Percentiles rank a stretch among this genome's conserved stretches.
phyloP scores from a whole-genome alignment of 2,888 invertebrate species.

The Apamea crenata region DNA sequence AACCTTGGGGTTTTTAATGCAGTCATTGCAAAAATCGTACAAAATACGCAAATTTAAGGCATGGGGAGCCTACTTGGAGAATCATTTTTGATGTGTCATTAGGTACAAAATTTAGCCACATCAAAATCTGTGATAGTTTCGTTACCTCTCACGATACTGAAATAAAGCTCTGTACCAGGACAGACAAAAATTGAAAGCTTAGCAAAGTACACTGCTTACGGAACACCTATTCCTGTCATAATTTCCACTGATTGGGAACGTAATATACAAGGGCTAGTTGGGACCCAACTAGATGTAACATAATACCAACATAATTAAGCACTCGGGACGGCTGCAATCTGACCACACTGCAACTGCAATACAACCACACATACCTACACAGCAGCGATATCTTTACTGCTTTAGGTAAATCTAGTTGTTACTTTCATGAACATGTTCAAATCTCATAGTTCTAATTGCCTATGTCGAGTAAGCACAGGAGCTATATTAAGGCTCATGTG shows the following conservation, averaged over 20 bases:
- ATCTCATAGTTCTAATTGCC: background rate
- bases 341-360: conserved; percentile 1
- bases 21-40: background rate
- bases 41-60: background rate
- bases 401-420: background rate
- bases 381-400: background rate
- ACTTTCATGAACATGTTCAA: conserved; percentile 1
- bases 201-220: background rate
- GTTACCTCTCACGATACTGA: background rate
- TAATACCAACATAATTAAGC: background rate
- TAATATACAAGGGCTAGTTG: background rate
- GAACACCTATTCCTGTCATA: background rate
- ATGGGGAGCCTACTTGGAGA: background rate
- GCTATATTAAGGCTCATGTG: conserved; percentile 68
- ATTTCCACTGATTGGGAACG: background rate
- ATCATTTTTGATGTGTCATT: background rate
- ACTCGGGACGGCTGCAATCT: background rate
- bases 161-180: background rate
- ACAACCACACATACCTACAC: conserved; percentile 6
- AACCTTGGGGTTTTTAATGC: background rate
- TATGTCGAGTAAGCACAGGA: conserved; percentile 53
- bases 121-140: background rate
- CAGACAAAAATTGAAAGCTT: background rate
- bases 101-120: background rate
- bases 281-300: background rate